Evolutionary conservation across 2,888 invertebrate species (phyloP), one percentile per base, ranked within the genome.

Genomic region (Apotomis capreana): DNA sequence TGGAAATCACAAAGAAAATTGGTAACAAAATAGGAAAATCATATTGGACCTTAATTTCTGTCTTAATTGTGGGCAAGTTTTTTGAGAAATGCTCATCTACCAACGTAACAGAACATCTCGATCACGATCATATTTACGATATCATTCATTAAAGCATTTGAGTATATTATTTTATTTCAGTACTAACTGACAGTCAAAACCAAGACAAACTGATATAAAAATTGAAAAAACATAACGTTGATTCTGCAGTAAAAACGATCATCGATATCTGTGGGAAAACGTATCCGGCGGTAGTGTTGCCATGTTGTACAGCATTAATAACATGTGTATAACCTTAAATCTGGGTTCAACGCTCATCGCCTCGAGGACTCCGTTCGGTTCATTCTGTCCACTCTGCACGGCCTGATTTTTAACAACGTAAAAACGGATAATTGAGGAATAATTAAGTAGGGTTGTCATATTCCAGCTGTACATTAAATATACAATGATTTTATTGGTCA

Each of bases 401-500:
- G 36, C 58, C 58, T 44, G 40, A 59, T 59, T 59, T 59, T 59
- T 59, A 59, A 44, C 44, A 44, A 44, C 37, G 40, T 40, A 10
- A 13, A 12, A 13, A 44, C 3, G 59, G 59, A 44, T 46, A 60
- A 60, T 15, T 60, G 5, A 10, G 4, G 26, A 26, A 57, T 36
- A 57, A 37, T 26, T 36, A 12, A 26, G 10, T 3, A 44, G 13
- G 55, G 55, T 10, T 55, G 55, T 26, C 9, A 55, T 26, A 55
- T 57, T 36, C 9, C 57, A 36, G 5, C 12, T 57, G 12, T 57
- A 12, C 37, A 36, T 37, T 37, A 12, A 57, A 57, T 26, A 5
- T 57, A 37, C 36, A 57, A 37, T 58, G 26, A 26, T 26, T 26
- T 26, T 26, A 26, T 26, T 26, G 2, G 2, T 26, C 26, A 26